These are phyloP conservation scores for Aurelia sp. DNA, from an alignment of 30 jellyfish, hydroid and myxozoan genomes.

Conservation along the genomic window DNA sequence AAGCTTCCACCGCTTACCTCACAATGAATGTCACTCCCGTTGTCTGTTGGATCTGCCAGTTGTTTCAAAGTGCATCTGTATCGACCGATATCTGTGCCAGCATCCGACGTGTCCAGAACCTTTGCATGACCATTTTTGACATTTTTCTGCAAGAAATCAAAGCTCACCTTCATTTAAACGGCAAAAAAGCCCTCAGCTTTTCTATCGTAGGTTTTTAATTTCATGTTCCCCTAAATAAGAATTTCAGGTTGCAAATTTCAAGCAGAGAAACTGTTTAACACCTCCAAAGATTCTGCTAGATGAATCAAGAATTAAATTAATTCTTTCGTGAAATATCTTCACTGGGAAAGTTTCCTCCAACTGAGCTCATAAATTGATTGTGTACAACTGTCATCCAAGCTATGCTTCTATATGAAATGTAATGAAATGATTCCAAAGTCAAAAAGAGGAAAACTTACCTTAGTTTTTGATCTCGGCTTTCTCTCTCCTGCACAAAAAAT, in stretches of 20 bases:
- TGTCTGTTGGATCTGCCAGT: background rate
- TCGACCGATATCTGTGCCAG: conserved; percentile 4
- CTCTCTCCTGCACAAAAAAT: conserved; percentile 3
- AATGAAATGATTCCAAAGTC: background rate
- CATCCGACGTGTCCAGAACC: conserved; percentile 18
- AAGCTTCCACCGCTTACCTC: conserved; percentile 46
- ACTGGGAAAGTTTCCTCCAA: too few relatives aligned
- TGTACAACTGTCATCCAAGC: background rate
- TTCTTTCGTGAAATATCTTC: too few relatives aligned
- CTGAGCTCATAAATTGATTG: too few relatives aligned
- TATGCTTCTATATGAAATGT: background rate
- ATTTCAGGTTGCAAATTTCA: too few relatives aligned
- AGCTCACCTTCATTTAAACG: too few relatives aligned
- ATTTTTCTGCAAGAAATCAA: conserved; percentile 21
- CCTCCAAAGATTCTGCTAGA: too few relatives aligned
- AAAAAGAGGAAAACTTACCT: background rate
- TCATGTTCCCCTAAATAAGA: too few relatives aligned
- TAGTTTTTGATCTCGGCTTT: conserved; percentile 1
- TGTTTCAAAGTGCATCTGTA: conserved; percentile 9
- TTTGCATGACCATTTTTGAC: conserved; percentile 26
- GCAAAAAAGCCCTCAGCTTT: background rate
- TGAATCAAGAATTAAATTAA: too few relatives aligned
- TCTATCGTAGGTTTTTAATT: too few relatives aligned
- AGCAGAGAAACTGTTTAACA: too few relatives aligned
- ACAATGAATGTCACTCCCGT: conserved; percentile 40